Base-by-base conservation (phyloP, 2,888 invertebrate species). In the Acanthococcus lagerstroemiae region DNA sequence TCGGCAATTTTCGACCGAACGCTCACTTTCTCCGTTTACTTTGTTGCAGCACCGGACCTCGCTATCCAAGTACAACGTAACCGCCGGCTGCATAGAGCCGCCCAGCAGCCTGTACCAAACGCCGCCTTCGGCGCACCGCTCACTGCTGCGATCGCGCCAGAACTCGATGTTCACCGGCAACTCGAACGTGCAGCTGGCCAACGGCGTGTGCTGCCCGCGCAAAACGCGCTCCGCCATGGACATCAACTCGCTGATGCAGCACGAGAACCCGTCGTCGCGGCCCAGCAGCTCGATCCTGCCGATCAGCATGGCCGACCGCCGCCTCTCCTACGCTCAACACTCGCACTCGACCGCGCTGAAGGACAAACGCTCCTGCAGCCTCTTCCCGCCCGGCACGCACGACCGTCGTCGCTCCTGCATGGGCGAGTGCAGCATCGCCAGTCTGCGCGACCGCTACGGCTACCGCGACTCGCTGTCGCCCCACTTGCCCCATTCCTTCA, bases 161-260 rank as follows among this genome's bases (percentile, higher is more conserved):
- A 91, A 91, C 77, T 91, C 91, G 3, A 90, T 92, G 17, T 91
- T 92, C 78, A 90, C 90, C 30, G 86, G 88, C 67, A 80, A 82
- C 37, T 83, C 83, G 70, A 80, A 83, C 71, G 80, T 83, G 1
- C 81, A 82, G 70, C 83, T 85, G 57, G 79, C 87, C 65, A 81
- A 86, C 69, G 83, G 85, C 15, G 72, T 76, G 68, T 83, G 83
- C 71, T 83, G 86, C 0, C 87, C 88, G 0, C 79, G 91, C 12
- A 84, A 89, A 68, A 86, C 87, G 4, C 87, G 90, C 71, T 89
- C 89, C 44, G 91, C 90, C 1, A 84, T 90, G 71, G 90, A 92
- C 74, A 82, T 91, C 15, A 88, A 90, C 72, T 87, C 88, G 25
- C 78, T 90, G 73, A 76, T 85, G 19, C 67, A 69, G 48, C 68